Evolutionary conservation across 2,113 vertebrate species (phyloP).

Genomic region (Otocyon megalotis): DNA sequence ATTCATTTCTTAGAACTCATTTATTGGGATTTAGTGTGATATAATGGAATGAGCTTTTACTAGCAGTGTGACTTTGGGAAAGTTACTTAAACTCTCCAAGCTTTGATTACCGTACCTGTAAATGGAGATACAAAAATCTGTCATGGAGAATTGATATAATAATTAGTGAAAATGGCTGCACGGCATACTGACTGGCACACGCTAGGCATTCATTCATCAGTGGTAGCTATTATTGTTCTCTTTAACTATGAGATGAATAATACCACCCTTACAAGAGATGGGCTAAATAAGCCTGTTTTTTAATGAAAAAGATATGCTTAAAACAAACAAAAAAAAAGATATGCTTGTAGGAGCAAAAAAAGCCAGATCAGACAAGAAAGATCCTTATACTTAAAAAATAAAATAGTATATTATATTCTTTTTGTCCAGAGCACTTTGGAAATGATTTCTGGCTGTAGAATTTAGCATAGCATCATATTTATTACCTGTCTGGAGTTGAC

Average conservation of each 20-base stretch:
- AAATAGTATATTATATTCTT: neutral
- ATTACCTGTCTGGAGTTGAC: neutral
- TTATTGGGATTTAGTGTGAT: neutral
- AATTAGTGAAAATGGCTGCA: neutral
- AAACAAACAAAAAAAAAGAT: neutral
- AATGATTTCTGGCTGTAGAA: neutral
- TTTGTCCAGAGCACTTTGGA: neutral
- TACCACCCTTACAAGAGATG: neutral
- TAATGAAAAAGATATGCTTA: neutral
- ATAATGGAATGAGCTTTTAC: neutral
- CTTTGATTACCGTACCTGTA: constrained; percentile 23
- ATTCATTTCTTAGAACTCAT: neutral
- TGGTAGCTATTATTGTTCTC: neutral
- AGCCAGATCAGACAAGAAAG: neutral
- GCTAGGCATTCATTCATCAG: neutral
- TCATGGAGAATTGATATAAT: neutral
- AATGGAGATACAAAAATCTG: neutral
- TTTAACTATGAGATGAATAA: neutral
- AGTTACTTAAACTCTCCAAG: neutral
- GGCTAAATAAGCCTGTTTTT: neutral
- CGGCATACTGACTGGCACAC: neutral
- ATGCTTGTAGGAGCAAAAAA: neutral
- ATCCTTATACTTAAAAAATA: neutral
- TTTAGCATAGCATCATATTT: neutral
- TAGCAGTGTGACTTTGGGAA: neutral